Base-by-base conservation (phyloP, 2,888 invertebrate species). In the Odontothrips loti region DNA sequence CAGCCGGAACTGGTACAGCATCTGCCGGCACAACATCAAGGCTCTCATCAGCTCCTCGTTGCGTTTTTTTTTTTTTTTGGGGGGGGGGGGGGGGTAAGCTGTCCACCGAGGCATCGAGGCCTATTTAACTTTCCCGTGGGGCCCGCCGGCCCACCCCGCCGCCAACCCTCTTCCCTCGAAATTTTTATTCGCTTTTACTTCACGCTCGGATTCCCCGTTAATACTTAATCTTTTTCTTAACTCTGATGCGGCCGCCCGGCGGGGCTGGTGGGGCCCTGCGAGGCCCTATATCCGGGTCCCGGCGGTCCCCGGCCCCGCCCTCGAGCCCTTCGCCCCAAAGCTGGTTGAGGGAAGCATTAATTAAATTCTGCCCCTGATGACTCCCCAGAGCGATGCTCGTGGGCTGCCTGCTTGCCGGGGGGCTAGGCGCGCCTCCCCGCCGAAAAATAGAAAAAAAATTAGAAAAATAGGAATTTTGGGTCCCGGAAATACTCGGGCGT, bases 1-100 rank as follows among this genome's bases (percentile, higher is more conserved):
- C 86, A 95, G 90, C 84, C 91, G 91, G 90, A 94, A 92, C 87
- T 92, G 91, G 89, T 95, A 95, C 85, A 92, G 91, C 87, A 95
- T 88, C 94, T 94, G 90, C 79, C 86, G 87, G 86, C 86, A 84
- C 15, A 17, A 43, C n/a, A n/a, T n/a, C n/a, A n/a, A n/a, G n/a
- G n/a, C n/a, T n/a, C n/a, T n/a, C n/a, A n/a, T n/a, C n/a, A 43
- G 34, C 3, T 43, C 34, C 34, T 43, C 34, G 34, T 43, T 6
- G 34, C 34, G 6, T 43, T 43, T 43, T 43, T 43, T 43, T 6
- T 43, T 43, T 43, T 43, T 43, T 43, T 43, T 43, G 34, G 34
- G 34, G 34, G 6, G 6, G 34, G 34, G 34, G 34, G 34, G 2
- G 2, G 34, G 34, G 34, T 2, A 6, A 43, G 34, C 34, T 6